Conservation (phyloP, 1,140 invertebrate genomes). For the Popillia japonica region DNA sequence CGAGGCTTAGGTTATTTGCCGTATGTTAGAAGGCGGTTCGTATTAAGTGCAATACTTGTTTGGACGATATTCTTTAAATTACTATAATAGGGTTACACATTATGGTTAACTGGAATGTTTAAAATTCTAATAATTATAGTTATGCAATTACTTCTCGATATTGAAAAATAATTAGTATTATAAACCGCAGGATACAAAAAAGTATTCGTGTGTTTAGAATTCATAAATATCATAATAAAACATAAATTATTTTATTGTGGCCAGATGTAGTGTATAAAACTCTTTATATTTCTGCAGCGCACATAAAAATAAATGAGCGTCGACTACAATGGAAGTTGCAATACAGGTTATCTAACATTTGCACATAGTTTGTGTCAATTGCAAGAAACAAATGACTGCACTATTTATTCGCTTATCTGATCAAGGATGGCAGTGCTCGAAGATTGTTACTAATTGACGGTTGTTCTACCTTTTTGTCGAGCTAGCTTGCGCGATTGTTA, state of each 20-base stretch:
- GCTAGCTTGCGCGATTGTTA: background rate
- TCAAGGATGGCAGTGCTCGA: slow-evolving; percentile 48
- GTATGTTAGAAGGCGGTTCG: no score
- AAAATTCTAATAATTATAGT: no score
- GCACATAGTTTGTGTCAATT: slow-evolving; percentile 56
- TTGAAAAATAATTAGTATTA: no score
- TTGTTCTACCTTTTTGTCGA: background rate
- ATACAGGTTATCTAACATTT: slow-evolving; percentile 56
- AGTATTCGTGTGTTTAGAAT: no score
- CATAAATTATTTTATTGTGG: background rate
- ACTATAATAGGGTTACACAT: no score
- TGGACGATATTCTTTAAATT: no score
- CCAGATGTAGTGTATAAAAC: slow-evolving; percentile 43
- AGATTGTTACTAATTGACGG: slow-evolving; percentile 50
- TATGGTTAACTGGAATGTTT: no score
- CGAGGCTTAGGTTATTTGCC: no score
- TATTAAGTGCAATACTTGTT: no score
- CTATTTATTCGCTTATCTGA: slow-evolving; percentile 49
- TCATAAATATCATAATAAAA: no score
- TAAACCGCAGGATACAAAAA: no score
- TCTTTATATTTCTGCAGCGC: slow-evolving; percentile 46
- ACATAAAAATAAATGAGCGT: slow-evolving; percentile 54
- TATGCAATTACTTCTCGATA: no score
- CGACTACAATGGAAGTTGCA: slow-evolving; percentile 55
- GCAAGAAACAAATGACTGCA: slow-evolving; percentile 53